Conservation (phyloP, 2,888 invertebrate species). For the Pseudococcus longispinus region DNA sequence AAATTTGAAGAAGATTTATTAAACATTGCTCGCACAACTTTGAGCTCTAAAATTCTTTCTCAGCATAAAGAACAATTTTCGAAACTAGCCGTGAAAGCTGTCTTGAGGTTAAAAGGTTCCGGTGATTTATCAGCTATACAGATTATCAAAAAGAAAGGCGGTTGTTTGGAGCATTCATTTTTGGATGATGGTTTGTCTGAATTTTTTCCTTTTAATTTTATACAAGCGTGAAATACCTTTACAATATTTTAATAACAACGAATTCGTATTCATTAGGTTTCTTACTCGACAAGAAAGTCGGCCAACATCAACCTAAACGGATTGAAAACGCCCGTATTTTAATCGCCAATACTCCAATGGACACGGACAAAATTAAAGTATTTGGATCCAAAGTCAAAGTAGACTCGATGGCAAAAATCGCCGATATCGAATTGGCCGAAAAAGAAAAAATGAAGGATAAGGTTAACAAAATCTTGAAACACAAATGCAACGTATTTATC, state of each 20-base stretch:
- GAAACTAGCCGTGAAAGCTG: conserved; percentile 94
- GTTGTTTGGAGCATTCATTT: conserved; percentile 91
- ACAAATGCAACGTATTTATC: conserved; percentile 58
- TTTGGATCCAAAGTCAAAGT: conserved; percentile 95
- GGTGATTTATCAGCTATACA: conserved; percentile 96
- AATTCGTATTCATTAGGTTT: conserved; percentile 68
- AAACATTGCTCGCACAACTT: conserved; percentile 96
- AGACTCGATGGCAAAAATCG: conserved; percentile 92
- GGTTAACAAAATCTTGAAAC: conserved; percentile 86
- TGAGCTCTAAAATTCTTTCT: conserved; percentile 96
- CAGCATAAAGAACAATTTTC: conserved; percentile 98
- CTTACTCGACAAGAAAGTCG: conserved; percentile 93
- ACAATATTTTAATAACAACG: not conserved
- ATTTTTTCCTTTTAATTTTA: not conserved
- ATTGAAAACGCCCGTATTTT: conserved; percentile 95
- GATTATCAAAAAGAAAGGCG: conserved; percentile 90
- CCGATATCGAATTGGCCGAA: conserved; percentile 95
- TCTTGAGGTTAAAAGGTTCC: conserved; percentile 91
- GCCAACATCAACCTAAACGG: conserved; percentile 95
- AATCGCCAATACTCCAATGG: conserved; percentile 99
- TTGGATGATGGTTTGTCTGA: conserved; percentile 77
- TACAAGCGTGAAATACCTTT: not conserved
- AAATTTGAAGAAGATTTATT: conserved; percentile 86
- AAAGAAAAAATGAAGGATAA: conserved; percentile 99
- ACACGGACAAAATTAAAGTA: conserved; percentile 98